A percentile compares a stretch with the other conserved stretches of the same genome.
phyloP scores from a whole-genome alignment of 1,140 invertebrate genomes.

The Zaprionus davidi region DNA sequence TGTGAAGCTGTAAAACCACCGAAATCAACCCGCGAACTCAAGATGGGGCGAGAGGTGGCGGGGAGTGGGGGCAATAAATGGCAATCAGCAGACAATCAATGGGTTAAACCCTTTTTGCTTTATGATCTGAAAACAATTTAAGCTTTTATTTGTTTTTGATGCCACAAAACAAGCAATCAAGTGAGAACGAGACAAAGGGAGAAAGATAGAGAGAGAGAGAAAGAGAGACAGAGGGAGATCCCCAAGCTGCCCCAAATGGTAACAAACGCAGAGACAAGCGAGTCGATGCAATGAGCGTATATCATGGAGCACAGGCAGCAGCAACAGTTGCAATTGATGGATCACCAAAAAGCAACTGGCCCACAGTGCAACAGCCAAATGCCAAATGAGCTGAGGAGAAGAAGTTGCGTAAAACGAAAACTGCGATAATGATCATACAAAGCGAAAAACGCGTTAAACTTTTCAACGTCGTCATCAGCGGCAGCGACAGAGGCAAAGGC shows the following conservation, averaged over 20 bases:
- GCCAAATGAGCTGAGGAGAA: conserved; percentile 73
- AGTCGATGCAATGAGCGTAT: conserved; percentile 71
- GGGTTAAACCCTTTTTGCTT: conserved; percentile 78
- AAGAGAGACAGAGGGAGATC: neutral
- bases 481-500: conserved; percentile 17
- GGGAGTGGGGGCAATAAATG: conserved; percentile 63
- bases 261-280: conserved; percentile 62
- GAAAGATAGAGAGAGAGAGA: neutral
- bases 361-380: conserved; percentile 47
- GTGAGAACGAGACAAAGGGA: neutral
- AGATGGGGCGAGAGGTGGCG: neutral
- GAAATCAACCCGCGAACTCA: conserved; percentile 49
- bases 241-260: conserved; percentile 53
- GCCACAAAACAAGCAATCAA: conserved; percentile 74
- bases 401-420: conserved; percentile 78
- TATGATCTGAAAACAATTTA: conserved; percentile 82
- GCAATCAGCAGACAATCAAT: conserved; percentile 79
- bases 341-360: conserved; percentile 72
- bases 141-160: conserved; percentile 82
- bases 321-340: conserved; percentile 75
- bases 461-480: conserved; percentile 77
- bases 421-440: conserved; percentile 81
- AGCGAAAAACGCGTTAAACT: conserved; percentile 81
- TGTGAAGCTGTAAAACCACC: conserved; percentile 74
- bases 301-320: conserved; percentile 52